Conservation (phyloP, 2,797 vertebrate species). For the Mormyrus proboscirostris region DNA sequence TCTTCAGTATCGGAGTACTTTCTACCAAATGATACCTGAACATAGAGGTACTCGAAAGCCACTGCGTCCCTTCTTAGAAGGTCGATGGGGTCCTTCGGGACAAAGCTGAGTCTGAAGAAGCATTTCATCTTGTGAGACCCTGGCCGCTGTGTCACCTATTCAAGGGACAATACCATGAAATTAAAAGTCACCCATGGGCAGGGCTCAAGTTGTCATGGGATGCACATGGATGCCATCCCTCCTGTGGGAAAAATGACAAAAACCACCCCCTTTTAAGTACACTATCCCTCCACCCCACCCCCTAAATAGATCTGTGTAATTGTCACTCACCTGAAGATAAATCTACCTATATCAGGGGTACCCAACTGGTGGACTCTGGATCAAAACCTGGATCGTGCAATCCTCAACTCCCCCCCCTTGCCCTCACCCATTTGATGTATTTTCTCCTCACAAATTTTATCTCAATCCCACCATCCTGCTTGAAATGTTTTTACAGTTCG, state of each 20-base stretch:
- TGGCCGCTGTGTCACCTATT: conserved; percentile 92
- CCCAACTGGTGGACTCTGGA: background rate
- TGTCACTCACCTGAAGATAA: background rate
- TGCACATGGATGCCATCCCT: background rate
- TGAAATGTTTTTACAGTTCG: background rate
- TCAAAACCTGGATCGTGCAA: background rate
- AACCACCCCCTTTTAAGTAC: background rate
- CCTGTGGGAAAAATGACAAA: background rate
- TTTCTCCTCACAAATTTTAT: background rate
- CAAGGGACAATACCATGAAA: background rate
- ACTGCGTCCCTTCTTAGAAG: conserved; percentile 87
- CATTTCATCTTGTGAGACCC: conserved; percentile 97
- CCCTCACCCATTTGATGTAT: background rate
- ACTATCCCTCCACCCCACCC: background rate
- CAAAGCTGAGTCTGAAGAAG: conserved; percentile 95
- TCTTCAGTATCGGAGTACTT: background rate
- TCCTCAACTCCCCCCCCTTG: background rate
- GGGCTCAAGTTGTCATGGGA: background rate
- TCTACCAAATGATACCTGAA: conserved; percentile 73
- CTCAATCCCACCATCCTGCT: background rate
- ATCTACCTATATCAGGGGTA: background rate
- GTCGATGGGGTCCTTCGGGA: conserved; percentile 96
- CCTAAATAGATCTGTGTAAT: background rate
- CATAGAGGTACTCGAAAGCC: conserved; percentile 96
- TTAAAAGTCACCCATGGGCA: background rate